Evolutionary conservation across 2,113 vertebrate genomes (phyloP).

Genomic region (Stercorarius parasiticus): DNA sequence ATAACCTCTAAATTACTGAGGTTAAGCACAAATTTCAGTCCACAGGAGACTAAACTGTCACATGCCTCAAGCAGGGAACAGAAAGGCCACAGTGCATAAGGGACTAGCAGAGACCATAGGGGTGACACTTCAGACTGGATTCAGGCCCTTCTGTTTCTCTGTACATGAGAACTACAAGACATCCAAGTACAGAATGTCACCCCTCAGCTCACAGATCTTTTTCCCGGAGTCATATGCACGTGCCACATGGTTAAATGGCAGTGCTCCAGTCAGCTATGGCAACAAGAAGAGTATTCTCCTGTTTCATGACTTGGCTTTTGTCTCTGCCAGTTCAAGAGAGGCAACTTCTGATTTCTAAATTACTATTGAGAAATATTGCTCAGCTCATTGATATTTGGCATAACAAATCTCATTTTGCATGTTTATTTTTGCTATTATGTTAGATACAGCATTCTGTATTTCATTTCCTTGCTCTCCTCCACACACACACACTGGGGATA

Average conservation of each 20-base stretch:
- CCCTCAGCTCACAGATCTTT: background rate
- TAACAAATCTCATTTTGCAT: background rate
- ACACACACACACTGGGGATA: rapidly evolving
- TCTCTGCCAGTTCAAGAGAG: background rate
- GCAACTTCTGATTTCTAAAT: background rate
- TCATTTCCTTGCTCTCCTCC: background rate
- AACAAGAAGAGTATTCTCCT: background rate
- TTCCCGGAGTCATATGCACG: background rate
- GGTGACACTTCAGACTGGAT: background rate
- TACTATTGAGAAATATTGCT: background rate
- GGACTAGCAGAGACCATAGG: background rate
- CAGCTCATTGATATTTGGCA: background rate
- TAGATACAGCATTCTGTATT: background rate
- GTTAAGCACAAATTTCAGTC: background rate
- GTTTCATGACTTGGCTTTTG: background rate
- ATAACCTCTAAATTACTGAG: background rate
- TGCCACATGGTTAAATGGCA: background rate
- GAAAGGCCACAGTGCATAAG: background rate
- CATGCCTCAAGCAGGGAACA: background rate
- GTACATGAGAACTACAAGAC: background rate
- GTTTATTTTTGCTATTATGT: background rate
- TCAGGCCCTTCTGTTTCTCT: background rate
- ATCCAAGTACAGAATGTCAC: background rate
- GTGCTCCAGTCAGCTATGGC: background rate
- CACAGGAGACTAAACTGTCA: background rate